Evolutionary conservation across 2,888 invertebrate species (phyloP), one percentile per base, ranked within the genome.

Genomic region (Euplexia lucipara): DNA sequence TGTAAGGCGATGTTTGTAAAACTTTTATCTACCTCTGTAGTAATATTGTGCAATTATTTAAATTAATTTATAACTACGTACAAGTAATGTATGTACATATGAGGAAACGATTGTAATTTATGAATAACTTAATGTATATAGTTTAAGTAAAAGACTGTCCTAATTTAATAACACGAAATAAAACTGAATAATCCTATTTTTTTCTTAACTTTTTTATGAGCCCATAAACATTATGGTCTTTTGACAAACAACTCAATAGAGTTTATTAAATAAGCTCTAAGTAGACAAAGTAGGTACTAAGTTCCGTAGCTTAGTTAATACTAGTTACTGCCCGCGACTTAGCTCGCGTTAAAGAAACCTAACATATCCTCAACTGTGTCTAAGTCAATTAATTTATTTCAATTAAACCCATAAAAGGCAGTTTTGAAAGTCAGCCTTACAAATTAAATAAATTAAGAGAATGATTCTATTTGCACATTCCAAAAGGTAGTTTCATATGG

Each of bases 31-130:
- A 75, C 48, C 45, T 68, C 18, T 39, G 48, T 61, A 69, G 48
- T 34, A 44, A 22, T 64, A 91, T 89, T n/a, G 87, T 88, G 51
- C 83, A 83, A 83, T 88, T 85, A 42, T 71, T 59, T 26, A 37
- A 47, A 22, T 18, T 56, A 53, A 61, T 26, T 57, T 52, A 48
- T 37, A 2, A 10, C 42, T 9, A 20, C 12, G 10, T 53, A 54
- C 9, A 35, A 20, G 34, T 30, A 37, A 48, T 58, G 45, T 57
- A 52, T 37, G 35, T 59, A 39, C 14, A 5, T 9, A 42, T 16
- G 16, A 49, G 14, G 44, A 42, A 59, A 18, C 8, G 0, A 16
- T 20, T 32, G 37, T 60, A 52, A 57, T 16, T 42, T 72, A 41
- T 44, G 10, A 30, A 41, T 41, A 62, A 41, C 14, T 44, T 39